phyloP scores from a whole-genome alignment of 2,888 invertebrate species.

The Dryadula phaetusa region DNA sequence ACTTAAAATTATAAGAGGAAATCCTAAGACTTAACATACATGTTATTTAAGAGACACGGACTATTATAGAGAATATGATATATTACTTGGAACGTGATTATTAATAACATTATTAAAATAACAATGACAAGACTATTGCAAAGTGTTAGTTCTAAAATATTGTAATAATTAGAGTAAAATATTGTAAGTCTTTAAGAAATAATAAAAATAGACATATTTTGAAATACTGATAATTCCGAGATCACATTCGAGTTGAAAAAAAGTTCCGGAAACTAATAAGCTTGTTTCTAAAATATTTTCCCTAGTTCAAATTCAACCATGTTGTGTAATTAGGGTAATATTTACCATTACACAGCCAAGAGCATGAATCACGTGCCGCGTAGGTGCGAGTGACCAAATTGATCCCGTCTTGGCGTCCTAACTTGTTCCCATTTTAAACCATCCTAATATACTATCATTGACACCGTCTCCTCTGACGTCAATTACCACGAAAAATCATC shows the following conservation, averaged over 20 bases:
- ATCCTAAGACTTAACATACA: too few species aligned
- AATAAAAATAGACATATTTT: not conserved
- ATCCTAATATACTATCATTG: conserved; percentile 60
- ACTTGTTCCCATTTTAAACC: conserved; percentile 54
- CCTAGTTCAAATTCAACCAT: conserved; percentile 53
- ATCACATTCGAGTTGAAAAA: not conserved
- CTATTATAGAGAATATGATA: too few species aligned
- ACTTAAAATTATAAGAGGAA: not conserved
- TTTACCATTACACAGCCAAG: conserved; percentile 76
- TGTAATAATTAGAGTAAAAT: too few species aligned
- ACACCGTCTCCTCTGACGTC: conserved; percentile 53
- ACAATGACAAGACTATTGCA: too few species aligned
- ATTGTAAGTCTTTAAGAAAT: too few species aligned
- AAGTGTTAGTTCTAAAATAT: too few species aligned
- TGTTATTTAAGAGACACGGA: too few species aligned
- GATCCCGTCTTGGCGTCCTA: conserved; percentile 64
- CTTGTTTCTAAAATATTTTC: not conserved
- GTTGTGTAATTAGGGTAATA: conserved; percentile 73
- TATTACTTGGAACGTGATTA: too few species aligned
- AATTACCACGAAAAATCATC: conserved; percentile 44
- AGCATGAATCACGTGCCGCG: conserved; percentile 75
- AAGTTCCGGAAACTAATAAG: not conserved
- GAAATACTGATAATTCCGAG: not conserved
- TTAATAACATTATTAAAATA: too few species aligned
- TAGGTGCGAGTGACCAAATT: conserved; percentile 70